These are phyloP conservation scores for Liasis olivaceus DNA, from an alignment of 2,797 vertebrate species.

Conservation along the genomic window DNA sequence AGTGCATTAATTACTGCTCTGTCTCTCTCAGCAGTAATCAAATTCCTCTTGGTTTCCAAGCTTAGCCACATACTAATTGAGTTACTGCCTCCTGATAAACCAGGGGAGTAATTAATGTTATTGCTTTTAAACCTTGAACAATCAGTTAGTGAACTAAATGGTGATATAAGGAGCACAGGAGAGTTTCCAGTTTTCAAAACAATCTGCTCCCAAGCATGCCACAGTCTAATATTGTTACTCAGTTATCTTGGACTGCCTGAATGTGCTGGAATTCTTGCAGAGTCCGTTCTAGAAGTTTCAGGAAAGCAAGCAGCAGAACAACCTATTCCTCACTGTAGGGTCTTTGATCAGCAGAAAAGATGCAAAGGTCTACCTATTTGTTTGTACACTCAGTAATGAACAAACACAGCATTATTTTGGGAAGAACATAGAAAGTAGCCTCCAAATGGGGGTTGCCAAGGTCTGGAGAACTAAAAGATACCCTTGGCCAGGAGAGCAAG, in stretches of 20 bases:
- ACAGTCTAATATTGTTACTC: background rate
- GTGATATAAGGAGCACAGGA: conserved; percentile 44
- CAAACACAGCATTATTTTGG: background rate
- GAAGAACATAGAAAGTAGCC: background rate
- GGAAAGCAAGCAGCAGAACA: background rate
- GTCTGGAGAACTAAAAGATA: background rate
- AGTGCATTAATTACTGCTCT: conserved; percentile 69
- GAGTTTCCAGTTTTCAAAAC: conserved; percentile 32
- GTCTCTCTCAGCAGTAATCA: conserved; percentile 66
- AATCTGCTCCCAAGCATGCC: background rate
- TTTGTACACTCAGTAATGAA: background rate
- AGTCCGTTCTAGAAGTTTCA: background rate
- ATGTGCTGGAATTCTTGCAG: background rate
- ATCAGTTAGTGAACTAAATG: conserved; percentile 56
- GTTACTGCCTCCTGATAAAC: conserved; percentile 66
- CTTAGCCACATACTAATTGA: conserved; percentile 70
- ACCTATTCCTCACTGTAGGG: background rate
- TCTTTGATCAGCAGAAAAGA: background rate
- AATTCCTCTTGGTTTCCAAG: conserved; percentile 67
- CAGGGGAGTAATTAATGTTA: conserved; percentile 61
- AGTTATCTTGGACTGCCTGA: background rate
- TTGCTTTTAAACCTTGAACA: conserved; percentile 64
- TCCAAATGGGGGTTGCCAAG: background rate
- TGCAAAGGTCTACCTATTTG: background rate
- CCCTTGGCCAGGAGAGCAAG: background rate